A percentile compares a stretch with the other conserved stretches of the same genome.
These are phyloP conservation scores for Papilio xuthus DNA, from an alignment of 1,140 invertebrate species.

Conservation along the genomic window DNA sequence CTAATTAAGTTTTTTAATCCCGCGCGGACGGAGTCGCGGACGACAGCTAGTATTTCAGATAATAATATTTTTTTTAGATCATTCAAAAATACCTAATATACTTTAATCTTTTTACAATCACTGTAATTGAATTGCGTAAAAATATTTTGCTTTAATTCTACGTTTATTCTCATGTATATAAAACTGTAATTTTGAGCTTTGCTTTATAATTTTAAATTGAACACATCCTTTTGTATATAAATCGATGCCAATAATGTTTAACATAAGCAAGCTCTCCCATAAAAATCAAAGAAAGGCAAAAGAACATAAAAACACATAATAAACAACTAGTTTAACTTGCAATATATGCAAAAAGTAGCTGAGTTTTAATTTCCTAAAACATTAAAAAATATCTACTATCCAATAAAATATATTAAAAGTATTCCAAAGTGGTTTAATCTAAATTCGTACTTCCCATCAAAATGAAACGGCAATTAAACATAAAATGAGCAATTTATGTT, in stretches of 20 bases:
- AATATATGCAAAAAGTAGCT: constrained; percentile 7
- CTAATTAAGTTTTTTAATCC: no score
- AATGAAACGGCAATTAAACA: constrained; percentile 30
- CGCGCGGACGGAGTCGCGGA: no score
- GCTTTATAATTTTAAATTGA: not conserved
- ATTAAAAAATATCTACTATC: not conserved
- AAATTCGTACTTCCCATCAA: constrained; percentile 16
- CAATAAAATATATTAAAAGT: constrained; percentile 17
- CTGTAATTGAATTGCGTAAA: no score
- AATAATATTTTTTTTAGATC: no score
- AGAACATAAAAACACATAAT: not conserved
- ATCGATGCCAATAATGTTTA: not conserved
- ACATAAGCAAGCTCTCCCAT: not conserved
- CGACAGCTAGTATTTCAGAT: no score
- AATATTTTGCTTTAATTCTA: no score
- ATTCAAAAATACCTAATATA: no score
- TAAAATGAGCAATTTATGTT: constrained; percentile 30
- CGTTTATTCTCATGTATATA: no score
- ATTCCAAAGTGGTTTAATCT: not conserved
- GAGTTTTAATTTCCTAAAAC: not conserved
- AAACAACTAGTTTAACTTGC: not conserved
- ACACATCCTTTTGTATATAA: not conserved
- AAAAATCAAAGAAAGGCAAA: not conserved
- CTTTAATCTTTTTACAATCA: not conserved
- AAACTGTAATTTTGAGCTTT: no score